Conservation (phyloP, 2,113 vertebrate genomes). For the Ageneiosus marmoratus region DNA sequence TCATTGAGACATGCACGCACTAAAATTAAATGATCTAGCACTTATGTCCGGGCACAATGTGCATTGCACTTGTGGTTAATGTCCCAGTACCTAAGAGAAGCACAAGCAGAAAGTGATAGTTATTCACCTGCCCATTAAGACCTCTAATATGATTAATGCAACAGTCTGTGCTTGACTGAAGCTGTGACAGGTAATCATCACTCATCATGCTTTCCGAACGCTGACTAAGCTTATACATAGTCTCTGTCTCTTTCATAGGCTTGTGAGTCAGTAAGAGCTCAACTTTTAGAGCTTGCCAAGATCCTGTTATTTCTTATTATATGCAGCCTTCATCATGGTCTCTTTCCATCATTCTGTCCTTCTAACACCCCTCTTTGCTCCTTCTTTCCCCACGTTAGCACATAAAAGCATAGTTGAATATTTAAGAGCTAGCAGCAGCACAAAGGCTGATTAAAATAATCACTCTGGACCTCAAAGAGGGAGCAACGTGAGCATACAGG, state of each 20-base stretch:
- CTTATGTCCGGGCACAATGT: neutral
- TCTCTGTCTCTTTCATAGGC: neutral
- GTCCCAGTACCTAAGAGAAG: neutral
- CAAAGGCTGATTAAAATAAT: slow-evolving; percentile 32
- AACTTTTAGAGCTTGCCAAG: slow-evolving; percentile 1
- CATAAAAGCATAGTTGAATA: slow-evolving; percentile 17
- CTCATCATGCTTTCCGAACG: slow-evolving; percentile 24
- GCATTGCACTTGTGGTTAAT: slow-evolving; percentile 12
- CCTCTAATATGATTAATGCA: slow-evolving; percentile 29
- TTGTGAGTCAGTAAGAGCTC: neutral
- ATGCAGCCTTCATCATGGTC: neutral
- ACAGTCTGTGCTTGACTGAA: slow-evolving; percentile 36
- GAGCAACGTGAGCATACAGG: neutral
- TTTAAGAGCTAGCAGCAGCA: slow-evolving; percentile 3
- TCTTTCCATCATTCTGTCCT: neutral
- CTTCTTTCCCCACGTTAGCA: neutral
- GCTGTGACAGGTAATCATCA: slow-evolving; percentile 31
- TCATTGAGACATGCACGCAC: neutral
- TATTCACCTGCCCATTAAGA: slow-evolving; percentile 35
- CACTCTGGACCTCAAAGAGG: slow-evolving; percentile 14
- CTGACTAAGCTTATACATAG: slow-evolving; percentile 34
- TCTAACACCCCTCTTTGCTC: neutral
- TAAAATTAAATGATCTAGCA: slow-evolving; percentile 14
- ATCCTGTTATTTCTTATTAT: slow-evolving; percentile 3
- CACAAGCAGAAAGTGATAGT: slow-evolving; percentile 23